Conservation (phyloP, 2,113 vertebrate genomes). For the Rhadina sibilatrix region DNA sequence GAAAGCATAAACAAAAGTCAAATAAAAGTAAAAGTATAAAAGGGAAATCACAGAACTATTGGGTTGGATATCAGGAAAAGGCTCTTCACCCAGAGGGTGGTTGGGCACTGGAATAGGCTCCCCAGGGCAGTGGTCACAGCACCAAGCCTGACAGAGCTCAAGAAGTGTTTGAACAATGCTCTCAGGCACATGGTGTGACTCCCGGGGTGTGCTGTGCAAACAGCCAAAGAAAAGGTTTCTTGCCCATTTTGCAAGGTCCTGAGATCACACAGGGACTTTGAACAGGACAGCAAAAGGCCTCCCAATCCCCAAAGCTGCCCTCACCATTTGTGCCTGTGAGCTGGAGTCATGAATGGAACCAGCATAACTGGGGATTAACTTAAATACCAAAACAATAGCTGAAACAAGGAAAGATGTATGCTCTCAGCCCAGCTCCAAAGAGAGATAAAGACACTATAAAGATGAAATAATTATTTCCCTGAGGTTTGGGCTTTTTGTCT, state of each 20-base stretch:
- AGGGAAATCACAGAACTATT: not conserved
- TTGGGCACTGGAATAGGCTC: no score
- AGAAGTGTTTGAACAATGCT: not conserved
- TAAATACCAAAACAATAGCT: not conserved
- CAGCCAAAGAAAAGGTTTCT: not conserved
- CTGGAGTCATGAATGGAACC: not conserved
- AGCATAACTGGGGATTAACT: not conserved
- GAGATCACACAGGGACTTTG: not conserved
- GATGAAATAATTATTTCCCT: not conserved
- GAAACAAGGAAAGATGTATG: not conserved
- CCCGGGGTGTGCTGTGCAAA: not conserved
- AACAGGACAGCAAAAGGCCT: not conserved
- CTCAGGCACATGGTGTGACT: not conserved
- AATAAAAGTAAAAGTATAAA: no score
- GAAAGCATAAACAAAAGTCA: not conserved
- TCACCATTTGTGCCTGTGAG: not conserved
- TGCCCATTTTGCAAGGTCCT: rapidly evolving
- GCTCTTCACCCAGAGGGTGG: not conserved
- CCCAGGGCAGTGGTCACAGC: not conserved
- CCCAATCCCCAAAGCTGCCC: not conserved
- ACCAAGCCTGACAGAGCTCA: not conserved
- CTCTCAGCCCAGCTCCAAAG: not conserved
- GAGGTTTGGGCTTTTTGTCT: not conserved
- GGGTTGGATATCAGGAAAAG: not conserved
- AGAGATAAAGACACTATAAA: not conserved